Evolutionary conservation across 2,888 invertebrate genomes (phyloP), one percentile per base, ranked within the genome.

Genomic region (Digitonthophagus gazella): DNA sequence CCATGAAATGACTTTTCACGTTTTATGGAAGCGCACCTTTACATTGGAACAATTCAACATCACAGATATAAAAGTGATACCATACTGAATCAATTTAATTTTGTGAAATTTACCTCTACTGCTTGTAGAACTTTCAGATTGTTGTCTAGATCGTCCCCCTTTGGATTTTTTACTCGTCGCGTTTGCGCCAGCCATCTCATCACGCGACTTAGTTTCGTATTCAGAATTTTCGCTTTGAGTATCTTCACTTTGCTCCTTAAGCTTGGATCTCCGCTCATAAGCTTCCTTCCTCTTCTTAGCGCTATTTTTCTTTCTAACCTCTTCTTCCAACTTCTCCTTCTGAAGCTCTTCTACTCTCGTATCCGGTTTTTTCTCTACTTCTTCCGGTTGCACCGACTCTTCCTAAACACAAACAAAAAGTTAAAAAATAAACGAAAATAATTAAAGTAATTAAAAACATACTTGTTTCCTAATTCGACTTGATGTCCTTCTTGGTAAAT

Each of bases 401-500:
- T 72, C 73, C 72, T 74, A 55, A 54, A 66, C 58, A n/a, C 15
- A 67, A 56, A 66, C 22, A 15, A 8, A 58, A 5, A 6, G 3
- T 57, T 18, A 58, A n/a, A 66, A 56, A 16, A 56, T 18, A 61
- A 22, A 20, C 18, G 2, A 28, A 28, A n/a, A n/a, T n/a, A 56
- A 14, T 11, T 64, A 14, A n/a, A n/a, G 4, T 14, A 14, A 6
- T 8, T 14, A 15, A 15, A 57, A 85, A 85, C 79, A 87, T 86
- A 79, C 79, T 74, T 76, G 77, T 75, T 88, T 86, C 73, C 89
- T 86, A 65, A 91, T 85, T 64, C 92, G 84, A 75, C 86, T 87
- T 0, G 91, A 91, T 16, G 89, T 87, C 64, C 92, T 84, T n/a
- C 91, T 84, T 2, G 91, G 91, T 68, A 88, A 87, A 76, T 88